Evolutionary conservation across 2,888 invertebrate genomes (phyloP).

Genomic region (Macrophya annulata): DNA sequence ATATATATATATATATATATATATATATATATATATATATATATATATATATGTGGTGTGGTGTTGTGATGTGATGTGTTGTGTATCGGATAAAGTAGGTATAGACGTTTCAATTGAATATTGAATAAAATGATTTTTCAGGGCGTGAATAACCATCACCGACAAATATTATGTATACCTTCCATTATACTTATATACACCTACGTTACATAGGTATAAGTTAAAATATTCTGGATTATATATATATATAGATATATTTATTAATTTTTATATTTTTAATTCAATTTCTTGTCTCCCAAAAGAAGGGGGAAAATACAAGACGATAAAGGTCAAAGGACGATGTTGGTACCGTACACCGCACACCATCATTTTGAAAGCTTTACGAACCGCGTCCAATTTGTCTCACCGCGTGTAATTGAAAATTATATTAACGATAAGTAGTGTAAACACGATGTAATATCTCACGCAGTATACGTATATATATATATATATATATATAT

Average conservation of each 20-base stretch:
- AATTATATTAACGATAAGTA: constrained; percentile 49
- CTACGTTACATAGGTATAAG: neutral
- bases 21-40: neutral
- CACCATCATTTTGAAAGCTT: constrained; percentile 26
- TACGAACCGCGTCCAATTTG: constrained; percentile 39
- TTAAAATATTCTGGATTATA: neutral
- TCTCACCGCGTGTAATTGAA: constrained; percentile 41
- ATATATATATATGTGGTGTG: neutral
- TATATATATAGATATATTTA: neutral
- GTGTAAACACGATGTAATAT: constrained; percentile 26
- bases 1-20: neutral
- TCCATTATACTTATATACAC: neutral
- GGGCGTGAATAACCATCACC: neutral
- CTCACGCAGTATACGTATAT: neutral
- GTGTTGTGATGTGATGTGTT: neutral
- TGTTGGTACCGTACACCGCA: neutral
- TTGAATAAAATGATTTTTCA: neutral
- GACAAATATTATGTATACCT: neutral
- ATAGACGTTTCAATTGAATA: constrained; percentile 16
- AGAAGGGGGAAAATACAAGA: neutral
- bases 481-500: neutral
- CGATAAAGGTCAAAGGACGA: constrained; percentile 20
- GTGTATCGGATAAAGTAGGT: neutral
- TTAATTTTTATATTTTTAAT: neutral
- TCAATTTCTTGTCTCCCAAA: neutral